These are phyloP conservation scores for Aphidius gifuensis DNA, from an alignment of 1,140 invertebrate species.

Conservation along the genomic window DNA sequence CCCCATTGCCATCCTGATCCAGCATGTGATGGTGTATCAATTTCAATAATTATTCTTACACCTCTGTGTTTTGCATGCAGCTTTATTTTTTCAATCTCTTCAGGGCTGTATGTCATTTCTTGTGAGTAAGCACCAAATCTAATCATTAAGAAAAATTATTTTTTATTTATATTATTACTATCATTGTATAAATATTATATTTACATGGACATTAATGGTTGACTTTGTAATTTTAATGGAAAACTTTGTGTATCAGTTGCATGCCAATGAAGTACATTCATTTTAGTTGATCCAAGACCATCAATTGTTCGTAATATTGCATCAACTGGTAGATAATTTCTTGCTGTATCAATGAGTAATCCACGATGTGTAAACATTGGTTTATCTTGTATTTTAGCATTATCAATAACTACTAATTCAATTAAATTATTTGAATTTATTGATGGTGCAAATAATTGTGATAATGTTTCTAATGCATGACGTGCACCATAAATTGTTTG, in stretches of 20 bases:
- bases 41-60: constrained; percentile 68
- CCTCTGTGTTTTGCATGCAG: constrained; percentile 67
- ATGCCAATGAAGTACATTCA: constrained; percentile 87
- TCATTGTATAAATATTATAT: too few relatives aligned
- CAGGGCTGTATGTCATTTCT: constrained; percentile 65
- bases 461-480: constrained; percentile 73
- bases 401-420: constrained; percentile 41
- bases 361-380: constrained; percentile 61
- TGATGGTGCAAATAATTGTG: constrained; percentile 61
- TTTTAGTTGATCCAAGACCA: constrained; percentile 74
- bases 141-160: neutral
- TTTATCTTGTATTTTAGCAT: constrained; percentile 42
- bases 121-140: constrained; percentile 73
- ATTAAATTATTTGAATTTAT: constrained; percentile 17
- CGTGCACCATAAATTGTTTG: constrained; percentile 71
- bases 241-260: constrained; percentile 81
- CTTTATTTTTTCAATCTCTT: constrained; percentile 66
- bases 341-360: constrained; percentile 71
- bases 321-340: constrained; percentile 70
- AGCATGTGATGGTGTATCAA: constrained; percentile 80
- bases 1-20: constrained; percentile 81
- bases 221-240: constrained; percentile 66
- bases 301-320: constrained; percentile 71
- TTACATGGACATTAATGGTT: constrained; percentile 64
- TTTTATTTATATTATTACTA: neutral